phyloP scores from a whole-genome alignment of 2,113 vertebrate genomes.

The Genyomyrus donnyi region DNA sequence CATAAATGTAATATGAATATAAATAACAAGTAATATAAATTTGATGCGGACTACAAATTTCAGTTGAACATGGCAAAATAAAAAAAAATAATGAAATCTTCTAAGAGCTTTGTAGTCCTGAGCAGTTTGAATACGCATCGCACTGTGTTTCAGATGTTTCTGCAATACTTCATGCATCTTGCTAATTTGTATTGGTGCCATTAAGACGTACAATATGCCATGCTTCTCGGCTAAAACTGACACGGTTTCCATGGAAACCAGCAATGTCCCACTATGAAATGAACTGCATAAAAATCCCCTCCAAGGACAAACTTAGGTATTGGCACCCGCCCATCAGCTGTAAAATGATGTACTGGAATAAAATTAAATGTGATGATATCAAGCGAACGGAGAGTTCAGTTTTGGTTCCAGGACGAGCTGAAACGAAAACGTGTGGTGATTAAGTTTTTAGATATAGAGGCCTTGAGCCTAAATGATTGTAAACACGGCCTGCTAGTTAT shows the following conservation, averaged over 20 bases:
- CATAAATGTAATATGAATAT: background rate
- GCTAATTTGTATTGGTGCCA: background rate
- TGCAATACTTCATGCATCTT: background rate
- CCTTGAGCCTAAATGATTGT: background rate
- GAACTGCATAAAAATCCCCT: background rate
- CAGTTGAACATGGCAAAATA: background rate
- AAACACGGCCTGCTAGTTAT: background rate
- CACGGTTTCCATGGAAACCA: constrained; percentile 12
- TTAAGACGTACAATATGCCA: background rate
- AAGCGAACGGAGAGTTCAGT: background rate
- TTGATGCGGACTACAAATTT: background rate
- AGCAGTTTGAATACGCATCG: background rate
- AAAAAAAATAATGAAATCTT: background rate
- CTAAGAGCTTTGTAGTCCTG: background rate
- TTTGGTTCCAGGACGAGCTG: background rate
- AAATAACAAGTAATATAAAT: background rate
- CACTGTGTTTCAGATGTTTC: background rate
- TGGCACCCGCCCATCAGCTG: background rate
- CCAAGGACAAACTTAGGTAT: constrained; percentile 7
- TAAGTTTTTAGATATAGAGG: background rate
- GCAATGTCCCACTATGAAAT: constrained; percentile 6
- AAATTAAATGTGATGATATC: background rate
- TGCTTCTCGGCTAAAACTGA: background rate
- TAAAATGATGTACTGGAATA: background rate
- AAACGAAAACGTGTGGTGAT: background rate